A percentile compares a stretch with the other conserved stretches of the same genome.
Evolutionary conservation across 2,113 vertebrate species (phyloP).

Genomic region (Collichthys lucidus): DNA sequence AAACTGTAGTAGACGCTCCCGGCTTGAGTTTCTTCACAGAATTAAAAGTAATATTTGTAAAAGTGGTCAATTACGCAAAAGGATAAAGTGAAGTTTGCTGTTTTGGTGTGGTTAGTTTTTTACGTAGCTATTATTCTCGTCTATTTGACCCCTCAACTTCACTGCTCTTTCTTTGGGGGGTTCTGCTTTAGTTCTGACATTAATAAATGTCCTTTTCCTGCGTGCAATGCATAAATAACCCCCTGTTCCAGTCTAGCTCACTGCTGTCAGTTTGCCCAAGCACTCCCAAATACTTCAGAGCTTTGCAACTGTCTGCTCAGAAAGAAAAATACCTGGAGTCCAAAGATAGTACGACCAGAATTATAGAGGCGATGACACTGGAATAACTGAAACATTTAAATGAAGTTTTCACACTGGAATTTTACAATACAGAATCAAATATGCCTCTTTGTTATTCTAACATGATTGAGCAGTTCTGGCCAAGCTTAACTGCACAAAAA

Average conservation of each 20-base stretch:
- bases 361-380: conserved; percentile 58
- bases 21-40: conserved; percentile 54
- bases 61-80: conserved; percentile 51
- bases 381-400: conserved; percentile 47
- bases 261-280: conserved; percentile 62
- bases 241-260: conserved; percentile 54
- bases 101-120: conserved; percentile 14
- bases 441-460: conserved; percentile 60
- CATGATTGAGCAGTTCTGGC: conserved; percentile 54
- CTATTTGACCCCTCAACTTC: conserved; percentile 14
- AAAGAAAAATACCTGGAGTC: conserved; percentile 59
- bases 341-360: conserved; percentile 46
- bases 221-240: conserved; percentile 59
- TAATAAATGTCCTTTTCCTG: conserved; percentile 67
- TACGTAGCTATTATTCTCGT: conserved; percentile 13
- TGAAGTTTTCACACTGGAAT: conserved; percentile 54
- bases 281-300: conserved; percentile 65
- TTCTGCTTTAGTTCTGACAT: conserved; percentile 49
- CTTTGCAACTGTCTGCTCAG: conserved; percentile 58
- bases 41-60: conserved; percentile 48
- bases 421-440: conserved; percentile 43
- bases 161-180: not conserved
- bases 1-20: conserved; percentile 2
- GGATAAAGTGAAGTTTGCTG: conserved; percentile 26
- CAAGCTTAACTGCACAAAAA: not conserved